A percentile compares a stretch with the other conserved stretches of the same genome.
Evolutionary conservation across 2,113 vertebrate species (phyloP).

Genomic region (Cebidichthys violaceus): DNA sequence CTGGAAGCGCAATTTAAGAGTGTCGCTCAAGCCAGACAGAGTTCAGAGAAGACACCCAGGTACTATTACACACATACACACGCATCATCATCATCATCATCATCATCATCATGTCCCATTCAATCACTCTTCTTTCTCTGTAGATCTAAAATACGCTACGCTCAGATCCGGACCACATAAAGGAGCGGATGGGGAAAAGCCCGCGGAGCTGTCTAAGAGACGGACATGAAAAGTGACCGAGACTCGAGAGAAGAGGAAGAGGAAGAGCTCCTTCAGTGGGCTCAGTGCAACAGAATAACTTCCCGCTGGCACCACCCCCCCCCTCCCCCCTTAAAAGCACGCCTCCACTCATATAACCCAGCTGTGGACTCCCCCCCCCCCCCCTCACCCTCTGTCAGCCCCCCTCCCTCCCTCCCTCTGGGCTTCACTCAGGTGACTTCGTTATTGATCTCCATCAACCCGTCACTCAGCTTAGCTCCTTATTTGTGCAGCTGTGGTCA

Average conservation of each 20-base stretch:
- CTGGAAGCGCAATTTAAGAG: constrained; percentile 93
- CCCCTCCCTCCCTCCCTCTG: not conserved
- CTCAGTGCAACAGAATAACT: not conserved
- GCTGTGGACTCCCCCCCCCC: not conserved
- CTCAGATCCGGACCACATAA: constrained; percentile 74
- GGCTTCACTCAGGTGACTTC: constrained; percentile 63
- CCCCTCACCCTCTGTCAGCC: not conserved
- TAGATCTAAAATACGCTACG: constrained; percentile 75
- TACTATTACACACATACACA: constrained; percentile 40
- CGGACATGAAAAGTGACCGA: not conserved
- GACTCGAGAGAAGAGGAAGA: constrained; percentile 12
- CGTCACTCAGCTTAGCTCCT: constrained; percentile 13
- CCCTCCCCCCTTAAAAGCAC: not conserved
- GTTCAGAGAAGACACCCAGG: constrained; percentile 86
- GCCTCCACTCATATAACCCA: not conserved
- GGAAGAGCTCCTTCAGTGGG: constrained; percentile 14
- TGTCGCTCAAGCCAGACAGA: constrained; percentile 85
- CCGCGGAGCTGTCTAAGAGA: not conserved
- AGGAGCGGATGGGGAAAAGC: not conserved
- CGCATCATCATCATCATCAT: not conserved
- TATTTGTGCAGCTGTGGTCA: constrained; percentile 57
- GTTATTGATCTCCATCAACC: constrained; percentile 36
- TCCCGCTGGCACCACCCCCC: not conserved
- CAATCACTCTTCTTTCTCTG: not conserved
- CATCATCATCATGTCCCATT: not conserved